Evolutionary conservation across 2,113 vertebrate species (phyloP).

Genomic region (Serinus canaria): DNA sequence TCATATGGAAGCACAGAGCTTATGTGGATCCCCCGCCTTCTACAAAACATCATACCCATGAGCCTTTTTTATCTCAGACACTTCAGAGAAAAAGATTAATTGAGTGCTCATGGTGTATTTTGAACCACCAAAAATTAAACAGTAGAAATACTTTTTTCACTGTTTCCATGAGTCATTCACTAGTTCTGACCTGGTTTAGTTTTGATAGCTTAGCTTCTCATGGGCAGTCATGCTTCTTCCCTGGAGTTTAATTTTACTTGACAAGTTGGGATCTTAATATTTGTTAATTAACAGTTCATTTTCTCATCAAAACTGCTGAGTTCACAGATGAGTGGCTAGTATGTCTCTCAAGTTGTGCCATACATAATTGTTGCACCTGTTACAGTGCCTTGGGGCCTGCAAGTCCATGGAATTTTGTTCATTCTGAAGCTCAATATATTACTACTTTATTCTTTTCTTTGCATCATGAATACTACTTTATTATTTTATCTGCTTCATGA

Average conservation of each 20-base stretch:
- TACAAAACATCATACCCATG: neutral
- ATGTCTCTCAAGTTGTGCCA: conserved; percentile 13
- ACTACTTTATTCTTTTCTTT: neutral
- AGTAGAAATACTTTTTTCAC: neutral
- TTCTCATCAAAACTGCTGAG: conserved; percentile 10
- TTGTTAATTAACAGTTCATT: conserved; percentile 50
- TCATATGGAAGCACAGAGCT: neutral
- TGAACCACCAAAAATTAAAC: neutral
- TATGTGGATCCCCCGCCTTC: neutral
- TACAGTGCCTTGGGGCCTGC: neutral
- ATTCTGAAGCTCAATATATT: neutral
- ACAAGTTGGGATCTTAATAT: conserved; percentile 43
- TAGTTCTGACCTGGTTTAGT: neutral
- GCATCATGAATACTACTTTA: neutral
- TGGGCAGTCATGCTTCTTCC: neutral
- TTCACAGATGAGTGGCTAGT: conserved; percentile 1
- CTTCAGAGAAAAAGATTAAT: neutral
- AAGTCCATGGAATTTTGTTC: neutral
- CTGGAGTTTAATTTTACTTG: conserved; percentile 53
- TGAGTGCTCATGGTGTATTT: neutral
- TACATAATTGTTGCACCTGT: conserved; percentile 38
- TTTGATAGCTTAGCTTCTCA: neutral
- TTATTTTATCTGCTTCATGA: neutral
- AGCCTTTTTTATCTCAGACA: neutral
- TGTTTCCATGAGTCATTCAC: neutral